Conservation (phyloP, 2,797 vertebrate genomes). For the Rhinophrynus dorsalis region DNA sequence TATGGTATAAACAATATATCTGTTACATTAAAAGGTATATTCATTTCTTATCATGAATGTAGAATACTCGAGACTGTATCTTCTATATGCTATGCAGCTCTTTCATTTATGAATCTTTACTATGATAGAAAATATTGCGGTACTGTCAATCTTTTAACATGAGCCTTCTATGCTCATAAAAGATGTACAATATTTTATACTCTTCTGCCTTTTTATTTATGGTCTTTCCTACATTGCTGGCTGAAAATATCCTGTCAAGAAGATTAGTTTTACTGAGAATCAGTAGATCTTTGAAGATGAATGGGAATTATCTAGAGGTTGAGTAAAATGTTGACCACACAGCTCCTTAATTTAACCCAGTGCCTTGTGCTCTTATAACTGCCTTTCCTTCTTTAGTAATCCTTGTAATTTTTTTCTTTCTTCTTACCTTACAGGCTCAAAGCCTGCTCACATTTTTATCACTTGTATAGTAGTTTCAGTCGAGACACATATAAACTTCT, state of each 20-base stretch:
- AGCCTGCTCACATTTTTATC: background rate
- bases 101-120: background rate
- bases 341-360: background rate
- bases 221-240: conserved; percentile 21
- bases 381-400: background rate
- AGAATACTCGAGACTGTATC: too few species aligned
- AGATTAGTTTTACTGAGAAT: conserved; percentile 48
- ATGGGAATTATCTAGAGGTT: conserved; percentile 44
- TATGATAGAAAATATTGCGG: background rate
- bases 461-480: too few species aligned
- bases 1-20: too few species aligned
- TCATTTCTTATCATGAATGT: too few species aligned
- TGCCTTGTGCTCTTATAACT: conserved; percentile 8
- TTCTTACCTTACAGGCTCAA: conserved; percentile 3
- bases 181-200: background rate
- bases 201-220: conserved; percentile 16
- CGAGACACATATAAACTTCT: too few species aligned
- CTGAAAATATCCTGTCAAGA: conserved; percentile 44
- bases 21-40: too few species aligned
- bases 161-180: background rate
- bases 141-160: background rate
- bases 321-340: conserved; percentile 32
- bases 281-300: conserved; percentile 47
- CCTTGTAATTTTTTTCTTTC: conserved; percentile 7
- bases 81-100: background rate